A percentile compares a stretch with the other conserved stretches of the same genome.
Evolutionary conservation across 2,113 vertebrate genomes (phyloP).

Genomic region (Scomber scombrus): DNA sequence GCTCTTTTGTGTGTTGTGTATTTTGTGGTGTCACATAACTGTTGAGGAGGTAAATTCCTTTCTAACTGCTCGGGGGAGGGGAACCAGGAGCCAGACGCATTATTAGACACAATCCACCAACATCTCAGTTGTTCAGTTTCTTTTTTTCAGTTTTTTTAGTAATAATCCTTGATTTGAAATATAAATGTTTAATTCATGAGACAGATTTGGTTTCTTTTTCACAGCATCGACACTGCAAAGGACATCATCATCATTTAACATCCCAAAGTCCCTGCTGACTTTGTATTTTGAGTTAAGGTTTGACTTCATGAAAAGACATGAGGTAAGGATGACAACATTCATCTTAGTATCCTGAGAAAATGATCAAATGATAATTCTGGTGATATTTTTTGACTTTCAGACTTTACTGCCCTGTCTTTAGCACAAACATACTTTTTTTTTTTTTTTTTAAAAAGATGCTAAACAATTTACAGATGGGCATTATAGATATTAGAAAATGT

Average conservation of each 20-base stretch:
- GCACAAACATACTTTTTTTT: no score
- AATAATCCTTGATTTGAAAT: neutral
- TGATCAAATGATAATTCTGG: neutral
- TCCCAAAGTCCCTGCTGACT: neutral
- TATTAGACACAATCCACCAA: neutral
- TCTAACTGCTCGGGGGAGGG: neutral
- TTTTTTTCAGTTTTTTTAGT: neutral
- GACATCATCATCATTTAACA: neutral
- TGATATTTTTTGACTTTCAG: no score
- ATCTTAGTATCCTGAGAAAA: neutral
- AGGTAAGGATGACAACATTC: slow-evolving; percentile 51
- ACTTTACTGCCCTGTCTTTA: no score
- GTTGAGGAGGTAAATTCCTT: neutral
- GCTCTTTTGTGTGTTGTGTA: neutral
- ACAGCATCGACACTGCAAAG: slow-evolving; percentile 10
- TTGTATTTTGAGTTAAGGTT: neutral
- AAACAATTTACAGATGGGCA: no score
- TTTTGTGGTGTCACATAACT: slow-evolving; percentile 5
- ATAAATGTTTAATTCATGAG: neutral
- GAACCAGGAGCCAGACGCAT: neutral
- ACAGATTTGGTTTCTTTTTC: neutral
- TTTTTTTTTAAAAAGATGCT: no score
- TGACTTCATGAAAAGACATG: slow-evolving; percentile 48
- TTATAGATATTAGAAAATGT: no score
- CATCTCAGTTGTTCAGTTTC: neutral